phyloP scores from a whole-genome alignment of 2,113 vertebrate genomes.

The Ammodytes marinus region DNA sequence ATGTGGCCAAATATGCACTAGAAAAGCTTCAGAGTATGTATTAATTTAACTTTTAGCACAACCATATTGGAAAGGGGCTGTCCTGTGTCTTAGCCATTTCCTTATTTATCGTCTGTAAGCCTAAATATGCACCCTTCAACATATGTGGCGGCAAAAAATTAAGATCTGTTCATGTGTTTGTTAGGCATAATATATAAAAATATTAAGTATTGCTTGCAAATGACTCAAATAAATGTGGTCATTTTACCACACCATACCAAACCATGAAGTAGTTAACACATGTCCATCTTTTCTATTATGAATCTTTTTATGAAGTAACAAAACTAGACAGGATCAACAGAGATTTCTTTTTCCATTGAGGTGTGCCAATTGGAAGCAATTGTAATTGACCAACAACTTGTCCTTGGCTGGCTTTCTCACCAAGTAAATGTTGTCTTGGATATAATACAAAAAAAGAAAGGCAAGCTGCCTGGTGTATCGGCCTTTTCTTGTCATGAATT shows the following conservation, averaged over 20 bases:
- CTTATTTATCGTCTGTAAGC: not conserved
- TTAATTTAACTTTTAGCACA: not conserved
- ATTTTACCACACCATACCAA: too few species aligned
- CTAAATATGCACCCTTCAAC: not conserved
- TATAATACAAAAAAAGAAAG: conserved; percentile 32
- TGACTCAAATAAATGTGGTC: too few species aligned
- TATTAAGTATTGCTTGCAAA: too few species aligned
- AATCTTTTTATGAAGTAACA: not conserved
- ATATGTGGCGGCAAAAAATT: not conserved
- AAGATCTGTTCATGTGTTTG: not conserved
- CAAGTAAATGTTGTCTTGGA: conserved; percentile 53
- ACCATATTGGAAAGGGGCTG: not conserved
- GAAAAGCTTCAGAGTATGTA: conserved; percentile 24
- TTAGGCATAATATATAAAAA: too few species aligned
- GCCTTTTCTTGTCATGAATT: conserved; percentile 35
- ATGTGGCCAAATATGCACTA: conserved; percentile 49
- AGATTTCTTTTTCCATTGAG: not conserved
- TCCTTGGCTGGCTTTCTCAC: conserved; percentile 52
- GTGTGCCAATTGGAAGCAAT: not conserved
- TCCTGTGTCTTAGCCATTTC: not conserved
- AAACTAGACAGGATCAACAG: not conserved
- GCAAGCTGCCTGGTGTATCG: conserved; percentile 34
- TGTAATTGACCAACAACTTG: conserved; percentile 41
- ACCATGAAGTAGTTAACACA: not conserved
- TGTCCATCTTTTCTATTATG: not conserved